Base-by-base conservation (phyloP, 2,888 invertebrate genomes). In the Psylliodes chrysocephalus region DNA sequence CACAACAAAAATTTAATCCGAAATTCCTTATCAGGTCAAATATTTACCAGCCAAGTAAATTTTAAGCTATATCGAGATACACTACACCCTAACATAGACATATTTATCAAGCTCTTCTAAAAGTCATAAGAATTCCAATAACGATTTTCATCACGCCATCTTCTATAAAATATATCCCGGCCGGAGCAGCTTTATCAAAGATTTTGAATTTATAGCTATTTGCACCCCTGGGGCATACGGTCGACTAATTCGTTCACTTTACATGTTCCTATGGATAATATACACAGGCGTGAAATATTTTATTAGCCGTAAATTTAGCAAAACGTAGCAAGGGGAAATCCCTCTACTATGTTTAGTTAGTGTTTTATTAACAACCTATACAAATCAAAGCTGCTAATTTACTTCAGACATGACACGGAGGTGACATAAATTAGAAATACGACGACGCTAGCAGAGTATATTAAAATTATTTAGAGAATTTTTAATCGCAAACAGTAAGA, bases 141-240 rank as follows among this genome's bases (percentile, higher is more conserved):
- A 64, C 55, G 57, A 63, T 57, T 67, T 67, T 67, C 67, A 66
- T 54, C 63, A 60, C 62, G 62, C 51, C 51, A 61, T 38, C 59
- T 52, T 15, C 40, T 42, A 54, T 60, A 62, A 54, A 54, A 30
- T 22, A 57, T 56, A 63, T 63, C 46, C 60, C 47, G 55, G 46
- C 25, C 54, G 40, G 46, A 63, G 55, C 54, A 25, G 56, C 54
- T 59, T 61, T 69, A 69, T 67, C 66, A 64, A 64, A 64, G 64
- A 60, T 64, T 55, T 65, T 53, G 60, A 62, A 69, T 67, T 69
- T 69, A 66, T 69, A 55, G 60, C 64, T 64, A 67, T 69, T 69
- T 65, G 59, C 69, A 63, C 64, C 60, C 62, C 57, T 55, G 42
- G 46, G 51, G 63, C 63, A 56, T 52, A 56, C 44, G 54, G 52